Evolutionary conservation across 2,113 vertebrate genomes (phyloP), one percentile per base, ranked within the genome.

Genomic region (Trochalopteron elliotii): DNA sequence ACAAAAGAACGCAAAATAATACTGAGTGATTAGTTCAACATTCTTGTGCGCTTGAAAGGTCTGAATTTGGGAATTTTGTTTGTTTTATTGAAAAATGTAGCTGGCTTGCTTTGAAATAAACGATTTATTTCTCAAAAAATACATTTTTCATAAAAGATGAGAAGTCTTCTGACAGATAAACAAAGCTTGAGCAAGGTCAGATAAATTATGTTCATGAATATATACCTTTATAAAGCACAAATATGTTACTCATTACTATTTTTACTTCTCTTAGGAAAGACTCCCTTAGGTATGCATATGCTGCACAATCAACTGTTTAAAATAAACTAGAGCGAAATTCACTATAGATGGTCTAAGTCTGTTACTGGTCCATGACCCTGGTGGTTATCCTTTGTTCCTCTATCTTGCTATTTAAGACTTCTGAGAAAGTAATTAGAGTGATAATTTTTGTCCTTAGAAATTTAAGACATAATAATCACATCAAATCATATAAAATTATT

Each of bases 391-490:
- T 86, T 92, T 86, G 17, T 59, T 93, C 52, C 55, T 94, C 79
- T 75, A 68, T 83, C 86, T 96, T 94, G 89, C 40, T 94, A 67
- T 64, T 77, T 35, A 90, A 56, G n/a, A 90, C 67, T 95, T 97
- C 87, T 92, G 77, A 97, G 85, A 96, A 97, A 97, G 78, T 92
- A 97, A 97, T 95, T 87, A 89, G 64, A 91, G 53, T 55, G 57
- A 72, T 94, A 89, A 95, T 96, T 91, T 83, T 83, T 97, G 87
- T 97, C 83, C 88, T 61, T 83, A 92, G 86, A 97, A 94, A 96
- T 96, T 93, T 91, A 88, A 96, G 83, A 83, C 88, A 92, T 65
- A 97, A 90, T 95, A 97, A 97, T 97, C 80, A 64, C 86, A 96
- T 97, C 86, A 96, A 83, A 94, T 91, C 33, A 49, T 92, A 93